phyloP scores from a whole-genome alignment of 2,888 invertebrate genomes.

The Adineta ricciae region DNA sequence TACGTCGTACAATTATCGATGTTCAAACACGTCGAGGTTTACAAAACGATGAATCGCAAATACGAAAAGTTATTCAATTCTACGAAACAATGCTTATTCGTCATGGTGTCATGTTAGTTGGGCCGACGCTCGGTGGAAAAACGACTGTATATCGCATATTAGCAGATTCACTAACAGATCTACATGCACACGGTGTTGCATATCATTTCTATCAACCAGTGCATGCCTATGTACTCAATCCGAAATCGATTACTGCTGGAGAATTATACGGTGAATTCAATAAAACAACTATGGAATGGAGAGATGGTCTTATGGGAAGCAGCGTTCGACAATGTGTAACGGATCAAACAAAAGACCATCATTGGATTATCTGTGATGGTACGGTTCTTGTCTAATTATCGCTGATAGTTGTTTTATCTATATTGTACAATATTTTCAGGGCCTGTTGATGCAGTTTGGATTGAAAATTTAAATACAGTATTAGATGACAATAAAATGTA shows the following conservation, averaged over 20 bases:
- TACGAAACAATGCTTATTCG: conserved; percentile 81
- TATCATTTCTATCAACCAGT: conserved; percentile 64
- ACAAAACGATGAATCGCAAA: conserved; percentile 63
- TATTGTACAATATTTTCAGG: conserved; percentile 42
- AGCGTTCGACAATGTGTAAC: conserved; percentile 59
- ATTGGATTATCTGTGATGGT: conserved; percentile 78
- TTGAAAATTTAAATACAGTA: conserved; percentile 83
- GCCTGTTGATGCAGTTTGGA: conserved; percentile 81
- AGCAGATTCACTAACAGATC: conserved; percentile 60
- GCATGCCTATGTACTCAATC: conserved; percentile 69
- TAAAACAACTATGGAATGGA: conserved; percentile 74
- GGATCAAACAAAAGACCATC: conserved; percentile 58
- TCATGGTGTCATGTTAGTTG: conserved; percentile 72
- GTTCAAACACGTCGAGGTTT: conserved; percentile 54
- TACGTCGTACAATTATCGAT: conserved; percentile 55
- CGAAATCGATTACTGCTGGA: conserved; percentile 74
- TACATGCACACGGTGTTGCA: conserved; percentile 57
- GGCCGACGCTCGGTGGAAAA: conserved; percentile 6
- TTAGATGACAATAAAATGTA: conserved; percentile 81
- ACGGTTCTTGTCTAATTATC: neutral
- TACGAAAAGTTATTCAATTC: conserved; percentile 69
- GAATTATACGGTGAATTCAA: conserved; percentile 79
- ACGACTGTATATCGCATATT: conserved; percentile 56
- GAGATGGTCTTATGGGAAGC: conserved; percentile 70
- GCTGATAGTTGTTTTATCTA: neutral